Evolutionary conservation across 2,113 vertebrate genomes (phyloP).

Genomic region (Marmota flaviventris): DNA sequence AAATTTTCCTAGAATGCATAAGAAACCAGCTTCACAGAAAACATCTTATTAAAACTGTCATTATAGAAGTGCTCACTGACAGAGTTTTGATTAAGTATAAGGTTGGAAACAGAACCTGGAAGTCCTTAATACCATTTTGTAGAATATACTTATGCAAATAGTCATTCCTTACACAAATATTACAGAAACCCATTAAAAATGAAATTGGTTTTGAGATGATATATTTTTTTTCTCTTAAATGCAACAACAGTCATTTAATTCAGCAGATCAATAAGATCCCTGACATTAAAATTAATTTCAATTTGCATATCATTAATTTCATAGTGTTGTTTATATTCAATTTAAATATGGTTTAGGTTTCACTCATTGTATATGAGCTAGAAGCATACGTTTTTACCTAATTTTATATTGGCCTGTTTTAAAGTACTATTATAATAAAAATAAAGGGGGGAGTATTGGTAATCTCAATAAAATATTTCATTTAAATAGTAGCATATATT

Average conservation of each 20-base stretch:
- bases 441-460: neutral
- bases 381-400: slow-evolving; percentile 36
- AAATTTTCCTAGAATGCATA: slow-evolving; percentile 14
- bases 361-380: slow-evolving; percentile 19
- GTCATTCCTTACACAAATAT: slow-evolving; percentile 39
- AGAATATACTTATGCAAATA: slow-evolving; percentile 49
- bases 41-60: neutral
- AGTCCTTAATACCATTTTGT: slow-evolving; percentile 61
- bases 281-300: slow-evolving; percentile 62
- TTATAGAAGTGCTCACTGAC: neutral
- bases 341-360: slow-evolving; percentile 51
- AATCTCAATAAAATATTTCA: slow-evolving; percentile 29
- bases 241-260: slow-evolving; percentile 61
- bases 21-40: slow-evolving; percentile 36
- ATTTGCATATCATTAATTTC: slow-evolving; percentile 67
- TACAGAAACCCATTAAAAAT: slow-evolving; percentile 67
- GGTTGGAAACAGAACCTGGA: slow-evolving; percentile 14
- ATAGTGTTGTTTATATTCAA: slow-evolving; percentile 32
- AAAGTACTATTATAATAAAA: slow-evolving; percentile 55
- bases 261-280: neutral
- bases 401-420: slow-evolving; percentile 57
- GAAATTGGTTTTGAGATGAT: slow-evolving; percentile 50
- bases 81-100: slow-evolving; percentile 46
- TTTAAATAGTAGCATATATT: slow-evolving; percentile 3
- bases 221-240: slow-evolving; percentile 57